phyloP scores from a whole-genome alignment of 2,113 vertebrate genomes.

The Hippocampus zosterae region DNA sequence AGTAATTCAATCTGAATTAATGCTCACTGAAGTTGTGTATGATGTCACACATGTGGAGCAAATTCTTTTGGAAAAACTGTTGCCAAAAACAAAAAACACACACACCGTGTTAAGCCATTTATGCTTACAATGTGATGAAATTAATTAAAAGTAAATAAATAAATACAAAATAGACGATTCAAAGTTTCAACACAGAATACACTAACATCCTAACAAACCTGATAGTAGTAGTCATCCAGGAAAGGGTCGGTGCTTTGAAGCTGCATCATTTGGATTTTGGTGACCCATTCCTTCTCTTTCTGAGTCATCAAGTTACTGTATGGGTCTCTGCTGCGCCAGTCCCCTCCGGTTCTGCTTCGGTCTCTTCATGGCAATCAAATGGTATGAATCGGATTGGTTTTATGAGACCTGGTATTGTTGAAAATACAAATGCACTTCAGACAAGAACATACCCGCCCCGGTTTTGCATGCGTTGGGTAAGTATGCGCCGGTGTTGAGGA shows the following conservation, averaged over 20 bases:
- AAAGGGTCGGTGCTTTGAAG: constrained; percentile 96
- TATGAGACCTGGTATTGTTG: neutral
- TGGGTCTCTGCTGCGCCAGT: constrained; percentile 81
- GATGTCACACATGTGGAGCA: no score
- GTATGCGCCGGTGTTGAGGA: constrained; percentile 89
- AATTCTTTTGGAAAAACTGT: no score
- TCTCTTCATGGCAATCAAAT: constrained; percentile 66
- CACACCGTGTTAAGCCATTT: no score
- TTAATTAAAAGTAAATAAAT: neutral
- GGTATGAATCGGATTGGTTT: no score
- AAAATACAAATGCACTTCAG: neutral
- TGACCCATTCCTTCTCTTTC: constrained; percentile 96
- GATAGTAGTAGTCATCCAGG: constrained; percentile 96
- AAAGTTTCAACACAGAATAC: neutral
- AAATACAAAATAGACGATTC: neutral
- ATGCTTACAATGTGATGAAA: no score
- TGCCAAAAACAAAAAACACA: no score
- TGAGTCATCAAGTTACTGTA: constrained; percentile 97
- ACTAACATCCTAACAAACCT: constrained; percentile 36
- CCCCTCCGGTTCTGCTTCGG: constrained; percentile 71
- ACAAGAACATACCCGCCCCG: constrained; percentile 65
- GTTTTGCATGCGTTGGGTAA: constrained; percentile 89
- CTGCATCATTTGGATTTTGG: constrained; percentile 98
- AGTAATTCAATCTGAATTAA: neutral
- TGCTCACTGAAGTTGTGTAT: no score